These are phyloP conservation scores for Drosophila lacertosa DNA, from an alignment of 1,140 invertebrate genomes.

Conservation along the genomic window DNA sequence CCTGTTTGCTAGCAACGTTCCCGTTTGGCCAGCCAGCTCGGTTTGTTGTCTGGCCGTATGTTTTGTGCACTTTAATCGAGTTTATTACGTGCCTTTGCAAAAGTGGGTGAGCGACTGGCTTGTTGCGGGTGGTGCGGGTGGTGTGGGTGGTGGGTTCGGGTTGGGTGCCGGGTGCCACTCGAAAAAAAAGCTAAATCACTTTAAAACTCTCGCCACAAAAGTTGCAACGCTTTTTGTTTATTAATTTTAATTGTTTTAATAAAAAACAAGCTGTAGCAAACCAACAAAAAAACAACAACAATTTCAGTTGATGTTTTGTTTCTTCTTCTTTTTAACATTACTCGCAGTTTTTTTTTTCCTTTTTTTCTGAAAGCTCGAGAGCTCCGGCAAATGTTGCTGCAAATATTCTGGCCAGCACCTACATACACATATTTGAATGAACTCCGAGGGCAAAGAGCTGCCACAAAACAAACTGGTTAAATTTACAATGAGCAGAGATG, in stretches of 20 bases:
- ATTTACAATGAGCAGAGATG: constrained; percentile 10
- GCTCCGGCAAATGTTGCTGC: constrained; percentile 7
- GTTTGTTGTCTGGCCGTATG: constrained; percentile 72
- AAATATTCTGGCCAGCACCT: constrained; percentile 20
- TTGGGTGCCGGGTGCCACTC: constrained; percentile 7
- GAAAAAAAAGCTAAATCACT: constrained; percentile 39
- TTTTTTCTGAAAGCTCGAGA: constrained; percentile 11
- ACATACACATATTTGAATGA: constrained; percentile 20
- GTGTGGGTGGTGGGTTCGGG: not conserved
- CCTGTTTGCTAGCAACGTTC: constrained; percentile 20
- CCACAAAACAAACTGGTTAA: constrained; percentile 11
- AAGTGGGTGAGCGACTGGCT: not conserved
- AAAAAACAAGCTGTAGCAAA: constrained; percentile 21
- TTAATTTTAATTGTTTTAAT: constrained; percentile 57
- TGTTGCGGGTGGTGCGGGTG: not conserved
- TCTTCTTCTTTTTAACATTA: constrained; percentile 4
- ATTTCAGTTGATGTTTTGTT: constrained; percentile 29
- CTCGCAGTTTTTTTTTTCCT: constrained; percentile 25
- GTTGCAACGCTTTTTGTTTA: constrained; percentile 53
- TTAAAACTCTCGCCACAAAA: constrained; percentile 52
- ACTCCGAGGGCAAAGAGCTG: not conserved
- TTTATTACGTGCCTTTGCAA: constrained; percentile 67
- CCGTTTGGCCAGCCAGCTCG: constrained; percentile 27
- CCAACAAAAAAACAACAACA: not conserved
- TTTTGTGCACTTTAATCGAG: constrained; percentile 76